Base-by-base conservation (phyloP, 2,888 invertebrate genomes). In the Drosophila subquinaria region DNA sequence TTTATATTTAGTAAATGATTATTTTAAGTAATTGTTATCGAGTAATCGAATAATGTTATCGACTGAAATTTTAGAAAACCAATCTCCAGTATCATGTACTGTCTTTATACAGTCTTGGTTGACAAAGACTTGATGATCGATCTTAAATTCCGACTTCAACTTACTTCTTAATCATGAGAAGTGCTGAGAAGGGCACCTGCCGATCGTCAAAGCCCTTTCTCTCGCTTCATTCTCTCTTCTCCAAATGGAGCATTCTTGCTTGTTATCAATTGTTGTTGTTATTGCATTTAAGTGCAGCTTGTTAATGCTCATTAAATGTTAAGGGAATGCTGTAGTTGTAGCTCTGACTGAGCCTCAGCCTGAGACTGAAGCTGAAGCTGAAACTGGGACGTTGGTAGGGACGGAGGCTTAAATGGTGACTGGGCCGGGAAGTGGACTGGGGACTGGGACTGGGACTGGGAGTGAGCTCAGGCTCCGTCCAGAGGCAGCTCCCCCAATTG, bases 261-360 rank as follows among this genome's bases (percentile, higher is more conserved):
- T 86, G 83, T 87, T 83, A 87, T 90, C 90, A 88, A 85, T 86
- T 90, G 88, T 87, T 84, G 89, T 88, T 88, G 84, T 88, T 84
- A 86, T 89, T 88, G 90, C 71, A 81, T 74, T 87, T 90, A 87
- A 87, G 86, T 90, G 90, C 88, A 89, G 90, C 86, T 87, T 90
- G 86, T 87, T 87, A 87, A 87, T 90, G 90, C 90, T 90, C 81
- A 87, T 87, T 90, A 89, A 87, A 86, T 80, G 89, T 87, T 90
- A 88, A 89, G 82, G 89, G 84, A 81, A 81, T 78, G 77, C 64
- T 64, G 72, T 43, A 57, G 27, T 33, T 45, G 45, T 8, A 40
- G 30, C 60, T 23, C 36, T n/a, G 47, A 5, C 51, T 33, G 45
- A 27, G 40, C n/a, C 53, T 48, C 52, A n/a, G 38, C n/a, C 55